phyloP scores from a whole-genome alignment of 1,140 invertebrate species.

The Asbolus verrucosus region DNA sequence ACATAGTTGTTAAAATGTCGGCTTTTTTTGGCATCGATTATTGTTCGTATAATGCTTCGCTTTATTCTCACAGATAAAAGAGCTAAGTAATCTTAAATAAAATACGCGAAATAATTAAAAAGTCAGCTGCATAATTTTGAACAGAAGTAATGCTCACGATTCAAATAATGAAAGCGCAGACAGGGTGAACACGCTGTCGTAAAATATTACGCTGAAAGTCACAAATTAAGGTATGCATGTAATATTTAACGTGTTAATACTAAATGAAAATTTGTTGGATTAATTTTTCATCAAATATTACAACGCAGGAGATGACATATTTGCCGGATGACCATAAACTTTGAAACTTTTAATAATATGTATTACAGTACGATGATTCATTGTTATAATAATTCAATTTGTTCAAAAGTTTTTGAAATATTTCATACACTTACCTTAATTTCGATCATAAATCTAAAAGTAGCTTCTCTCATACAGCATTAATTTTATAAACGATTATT shows the following conservation, averaged over 20 bases:
- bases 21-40: not conserved
- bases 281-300: conserved; percentile 30
- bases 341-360: too few species aligned
- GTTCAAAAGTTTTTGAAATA: too few species aligned
- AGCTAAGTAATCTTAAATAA: not conserved
- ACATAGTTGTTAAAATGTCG: not conserved
- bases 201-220: conserved; percentile 20
- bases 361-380: not conserved
- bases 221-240: conserved; percentile 16
- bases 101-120: conserved; percentile 24
- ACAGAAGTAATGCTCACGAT: conserved; percentile 5
- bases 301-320: not conserved
- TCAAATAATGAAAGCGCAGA: not conserved
- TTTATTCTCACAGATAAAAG: conserved; percentile 7
- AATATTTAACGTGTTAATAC: conserved; percentile 24
- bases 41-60: not conserved
- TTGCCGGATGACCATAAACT: conserved; percentile 1
- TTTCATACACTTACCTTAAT: too few species aligned
- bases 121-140: conserved; percentile 5
- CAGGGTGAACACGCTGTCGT: not conserved
- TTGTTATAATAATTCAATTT: not conserved
- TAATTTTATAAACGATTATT: too few species aligned
- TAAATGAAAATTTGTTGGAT: conserved; percentile 36
- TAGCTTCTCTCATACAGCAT: too few species aligned
- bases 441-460: too few species aligned